Conservation (phyloP, 2,113 vertebrate genomes). For the Calidris pygmaea region DNA sequence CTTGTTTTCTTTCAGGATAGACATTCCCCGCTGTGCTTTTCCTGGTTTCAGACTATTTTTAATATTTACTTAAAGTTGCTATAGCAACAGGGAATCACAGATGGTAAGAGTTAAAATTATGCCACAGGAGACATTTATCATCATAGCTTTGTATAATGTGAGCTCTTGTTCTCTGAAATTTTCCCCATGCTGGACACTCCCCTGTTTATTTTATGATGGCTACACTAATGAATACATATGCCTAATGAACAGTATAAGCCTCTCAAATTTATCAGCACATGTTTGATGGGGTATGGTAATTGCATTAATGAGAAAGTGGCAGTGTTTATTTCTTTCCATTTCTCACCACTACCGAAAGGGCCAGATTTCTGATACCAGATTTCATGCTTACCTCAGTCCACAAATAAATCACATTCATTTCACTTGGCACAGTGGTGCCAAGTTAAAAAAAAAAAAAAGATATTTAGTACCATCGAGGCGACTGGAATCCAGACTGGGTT, state of each 20-base stretch:
- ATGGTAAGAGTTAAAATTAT: constrained; percentile 74
- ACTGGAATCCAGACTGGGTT: background rate
- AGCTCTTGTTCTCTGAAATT: constrained; percentile 67
- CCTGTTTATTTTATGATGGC: constrained; percentile 70
- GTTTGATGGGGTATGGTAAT: background rate
- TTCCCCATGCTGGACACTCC: constrained; percentile 15
- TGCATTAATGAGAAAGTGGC: constrained; percentile 10
- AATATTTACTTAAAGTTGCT: constrained; percentile 76
- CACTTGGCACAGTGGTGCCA: background rate
- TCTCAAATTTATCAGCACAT: background rate
- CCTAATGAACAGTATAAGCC: constrained; percentile 19
- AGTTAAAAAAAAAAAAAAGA: background rate
- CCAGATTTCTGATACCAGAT: background rate
- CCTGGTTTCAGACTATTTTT: constrained; percentile 72
- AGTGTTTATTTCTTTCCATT: background rate
- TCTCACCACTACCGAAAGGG: background rate
- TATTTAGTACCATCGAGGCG: background rate
- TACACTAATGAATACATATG: constrained; percentile 40
- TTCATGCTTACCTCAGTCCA: background rate
- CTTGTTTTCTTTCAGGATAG: constrained; percentile 74
- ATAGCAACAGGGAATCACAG: constrained; percentile 67
- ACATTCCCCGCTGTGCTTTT: constrained; percentile 74
- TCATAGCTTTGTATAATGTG: constrained; percentile 60
- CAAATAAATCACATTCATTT: background rate
- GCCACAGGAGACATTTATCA: constrained; percentile 76